A percentile compares a stretch with the other conserved stretches of the same genome.
These are phyloP conservation scores for Phataginus tetradactyla DNA, from an alignment of 2,797 vertebrate genomes.

Conservation along the genomic window DNA sequence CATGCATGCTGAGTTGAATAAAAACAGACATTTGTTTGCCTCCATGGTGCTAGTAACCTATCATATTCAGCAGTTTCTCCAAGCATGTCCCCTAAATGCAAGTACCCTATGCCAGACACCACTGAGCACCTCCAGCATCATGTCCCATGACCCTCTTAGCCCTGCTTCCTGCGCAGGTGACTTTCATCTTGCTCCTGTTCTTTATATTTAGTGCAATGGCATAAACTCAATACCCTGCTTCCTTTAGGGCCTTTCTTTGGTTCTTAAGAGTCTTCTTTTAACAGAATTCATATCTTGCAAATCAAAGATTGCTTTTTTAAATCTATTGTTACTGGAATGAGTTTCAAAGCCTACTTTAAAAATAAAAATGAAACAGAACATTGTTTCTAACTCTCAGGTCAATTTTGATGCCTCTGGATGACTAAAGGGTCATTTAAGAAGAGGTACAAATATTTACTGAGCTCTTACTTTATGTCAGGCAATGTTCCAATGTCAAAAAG, in stretches of 20 bases:
- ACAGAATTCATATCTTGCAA: neutral
- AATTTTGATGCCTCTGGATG: neutral
- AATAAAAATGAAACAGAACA: neutral
- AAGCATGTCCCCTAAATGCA: neutral
- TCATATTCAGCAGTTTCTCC: neutral
- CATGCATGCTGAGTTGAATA: rapidly evolving
- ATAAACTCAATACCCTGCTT: neutral
- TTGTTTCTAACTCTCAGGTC: neutral
- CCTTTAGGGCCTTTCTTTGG: neutral
- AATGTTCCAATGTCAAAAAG: neutral
- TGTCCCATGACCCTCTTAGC: neutral
- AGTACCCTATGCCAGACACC: rapidly evolving
- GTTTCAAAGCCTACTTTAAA: constrained; percentile 5
- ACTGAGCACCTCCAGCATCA: neutral
- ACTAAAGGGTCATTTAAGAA: neutral
- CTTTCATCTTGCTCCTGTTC: neutral
- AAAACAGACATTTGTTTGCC: neutral
- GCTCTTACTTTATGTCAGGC: neutral
- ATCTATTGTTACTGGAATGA: neutral
- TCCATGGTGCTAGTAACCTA: neutral
- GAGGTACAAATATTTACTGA: neutral
- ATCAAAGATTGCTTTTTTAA: neutral
- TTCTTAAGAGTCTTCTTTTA: neutral
- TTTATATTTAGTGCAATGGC: neutral
- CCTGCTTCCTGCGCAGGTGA: no score